A percentile compares a stretch with the other conserved stretches of the same genome.
These are phyloP conservation scores for Gymnocypris eckloni DNA, from an alignment of 2,797 vertebrate species.

Conservation along the genomic window DNA sequence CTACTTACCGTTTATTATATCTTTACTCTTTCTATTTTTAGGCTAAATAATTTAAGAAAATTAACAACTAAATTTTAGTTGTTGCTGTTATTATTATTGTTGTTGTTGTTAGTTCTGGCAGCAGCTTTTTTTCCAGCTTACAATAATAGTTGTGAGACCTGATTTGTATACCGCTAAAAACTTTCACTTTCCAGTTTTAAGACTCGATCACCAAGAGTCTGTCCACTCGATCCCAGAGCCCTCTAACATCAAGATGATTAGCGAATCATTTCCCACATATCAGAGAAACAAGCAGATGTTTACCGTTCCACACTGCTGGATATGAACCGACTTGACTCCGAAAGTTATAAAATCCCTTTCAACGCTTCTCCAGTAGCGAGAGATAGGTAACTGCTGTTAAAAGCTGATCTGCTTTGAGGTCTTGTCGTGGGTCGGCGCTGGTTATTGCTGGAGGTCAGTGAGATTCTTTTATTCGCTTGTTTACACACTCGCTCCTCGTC, in stretches of 20 bases:
- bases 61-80: not conserved
- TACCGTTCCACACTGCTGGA: not conserved
- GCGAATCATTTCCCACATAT: not conserved
- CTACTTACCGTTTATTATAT: not conserved
- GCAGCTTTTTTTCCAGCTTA: no score
- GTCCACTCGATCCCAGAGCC: conserved; percentile 3
- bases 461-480: not conserved
- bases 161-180: conserved; percentile 2
- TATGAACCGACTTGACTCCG: conserved; percentile 42
- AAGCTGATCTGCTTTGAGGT: not conserved
- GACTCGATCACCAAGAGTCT: conserved; percentile 55
- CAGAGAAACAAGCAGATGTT: conserved; percentile 16
- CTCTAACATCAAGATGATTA: not conserved
- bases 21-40: not conserved
- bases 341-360: conserved; percentile 44
- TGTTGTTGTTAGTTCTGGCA: no score
- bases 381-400: not conserved
- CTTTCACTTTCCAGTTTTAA: conserved; percentile 57
- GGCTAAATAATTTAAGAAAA: not conserved
- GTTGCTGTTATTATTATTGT: not conserved
- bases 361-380: conserved; percentile 1
- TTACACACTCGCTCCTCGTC: conserved; percentile 9
- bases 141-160: no score
- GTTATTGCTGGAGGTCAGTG: conserved; percentile 8
- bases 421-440: not conserved